Evolutionary conservation across 2,888 invertebrate genomes (phyloP).

Genomic region (Kuschelorhynchus macadamiae): DNA sequence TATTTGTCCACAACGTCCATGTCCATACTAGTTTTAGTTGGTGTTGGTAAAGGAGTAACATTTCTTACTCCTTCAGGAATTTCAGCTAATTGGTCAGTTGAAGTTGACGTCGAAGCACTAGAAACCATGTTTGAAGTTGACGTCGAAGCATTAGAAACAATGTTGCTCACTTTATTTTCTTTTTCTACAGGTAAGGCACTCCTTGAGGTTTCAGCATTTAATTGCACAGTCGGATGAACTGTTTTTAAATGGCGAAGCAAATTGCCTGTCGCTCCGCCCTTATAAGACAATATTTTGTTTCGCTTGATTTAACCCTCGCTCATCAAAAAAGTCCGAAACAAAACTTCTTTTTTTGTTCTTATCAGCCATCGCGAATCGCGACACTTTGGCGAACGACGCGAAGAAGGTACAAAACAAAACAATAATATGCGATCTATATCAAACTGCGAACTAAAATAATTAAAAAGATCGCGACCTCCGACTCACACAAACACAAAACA

Average conservation of each 20-base stretch:
- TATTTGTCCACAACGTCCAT: slow-evolving; percentile 14
- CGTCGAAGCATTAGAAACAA: too few relatives aligned
- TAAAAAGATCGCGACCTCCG: too few relatives aligned
- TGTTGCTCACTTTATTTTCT: too few relatives aligned
- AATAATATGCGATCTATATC: too few relatives aligned
- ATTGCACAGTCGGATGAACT: too few relatives aligned
- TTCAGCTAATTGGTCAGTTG: slow-evolving; percentile 2
- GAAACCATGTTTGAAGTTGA: background rate
- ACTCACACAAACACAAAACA: too few relatives aligned
- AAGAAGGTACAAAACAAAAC: too few relatives aligned
- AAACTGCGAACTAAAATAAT: too few relatives aligned
- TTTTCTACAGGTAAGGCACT: too few relatives aligned
- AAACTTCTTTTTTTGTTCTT: slow-evolving; percentile 28
- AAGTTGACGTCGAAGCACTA: slow-evolving; percentile 16
- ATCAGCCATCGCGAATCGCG: slow-evolving; percentile 5
- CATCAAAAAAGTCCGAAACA: slow-evolving; percentile 31
- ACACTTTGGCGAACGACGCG: too few relatives aligned
- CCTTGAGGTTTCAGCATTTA: too few relatives aligned
- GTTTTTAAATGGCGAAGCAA: slow-evolving; percentile 22
- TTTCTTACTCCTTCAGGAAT: slow-evolving; percentile 9
- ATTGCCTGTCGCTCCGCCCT: slow-evolving; percentile 34
- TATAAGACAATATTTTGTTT: slow-evolving; percentile 32
- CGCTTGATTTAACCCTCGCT: background rate
- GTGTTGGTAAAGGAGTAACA: background rate
- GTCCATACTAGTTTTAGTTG: background rate